A percentile compares a stretch with the other conserved stretches of the same genome.
Conservation (phyloP, 2,797 vertebrate genomes). For the Apodemus agrarius region DNA sequence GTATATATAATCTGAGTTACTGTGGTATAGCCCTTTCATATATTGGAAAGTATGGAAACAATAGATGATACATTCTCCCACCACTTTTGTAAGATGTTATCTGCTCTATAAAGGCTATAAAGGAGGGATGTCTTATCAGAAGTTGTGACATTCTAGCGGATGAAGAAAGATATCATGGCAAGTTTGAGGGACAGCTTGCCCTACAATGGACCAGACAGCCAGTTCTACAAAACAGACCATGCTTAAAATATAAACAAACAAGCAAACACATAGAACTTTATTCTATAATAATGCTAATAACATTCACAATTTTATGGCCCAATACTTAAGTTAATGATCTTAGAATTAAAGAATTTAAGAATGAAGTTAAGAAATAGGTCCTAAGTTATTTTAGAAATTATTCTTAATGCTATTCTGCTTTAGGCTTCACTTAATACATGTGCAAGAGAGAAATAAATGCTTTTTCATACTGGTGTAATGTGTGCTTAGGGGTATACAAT, state of each 20-base stretch:
- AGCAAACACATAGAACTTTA: background rate
- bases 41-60: background rate
- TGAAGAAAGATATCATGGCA: background rate
- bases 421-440: constrained; percentile 47
- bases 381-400: constrained; percentile 51
- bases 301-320: constrained; percentile 6
- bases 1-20: background rate
- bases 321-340: background rate
- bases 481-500: constrained; percentile 38
- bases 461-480: constrained; percentile 47
- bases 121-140: background rate
- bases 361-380: background rate
- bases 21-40: background rate
- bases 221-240: background rate
- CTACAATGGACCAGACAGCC: fast-evolving
- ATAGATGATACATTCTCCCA: background rate
- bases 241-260: background rate
- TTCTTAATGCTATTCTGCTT: constrained; percentile 4
- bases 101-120: background rate
- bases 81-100: background rate
- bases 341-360: constrained; percentile 49
- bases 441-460: constrained; percentile 51
- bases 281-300: constrained; percentile 28
- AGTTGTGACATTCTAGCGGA: background rate
- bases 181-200: background rate